Evolutionary conservation across 2,888 invertebrate genomes (phyloP), one percentile per base, ranked within the genome.

Genomic region (Dysmachus trigonus): DNA sequence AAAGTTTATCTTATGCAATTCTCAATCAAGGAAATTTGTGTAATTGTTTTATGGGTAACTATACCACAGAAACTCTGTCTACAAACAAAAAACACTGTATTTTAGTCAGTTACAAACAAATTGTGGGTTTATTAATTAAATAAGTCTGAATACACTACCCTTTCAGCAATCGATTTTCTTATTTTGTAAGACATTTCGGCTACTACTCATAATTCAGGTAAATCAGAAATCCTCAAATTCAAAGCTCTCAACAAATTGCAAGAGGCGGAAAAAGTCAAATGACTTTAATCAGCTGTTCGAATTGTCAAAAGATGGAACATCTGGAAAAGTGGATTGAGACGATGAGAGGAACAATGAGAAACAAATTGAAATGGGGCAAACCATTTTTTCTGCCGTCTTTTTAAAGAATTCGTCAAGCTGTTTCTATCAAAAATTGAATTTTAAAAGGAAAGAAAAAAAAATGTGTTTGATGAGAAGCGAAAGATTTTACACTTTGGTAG

Each of bases 151-250:
- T 53, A 53, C 53, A 18, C 33, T 83, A 83, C 83, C 71, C 13
- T 27, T n/a, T 83, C 72, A 27, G 83, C 8, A 15, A 83, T 72
- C 10, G 72, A 38, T 41, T 72, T 83, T 30, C 83, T 22, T 10
- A 83, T 13, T 38, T 72, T 83, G n/a, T 38, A 30, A 38, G 83
- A 71, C 83, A 83, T 83, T 82, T 18, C 33, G 18, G 0, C 27
- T 62, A 22, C 27, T 13, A 22, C 22, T 10, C 62, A 62, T 62
- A 18, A 62, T 62, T 62, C 7, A 10, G 6, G 3, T 22, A 62
- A 62, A 22, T 18, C 8, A 27, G 10, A 62, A 27, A 62, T 0
- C 6, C 10, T 7, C n/a, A n/a, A n/a, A n/a, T n/a, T n/a, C n/a
- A n/a, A n/a, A n/a, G n/a, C n/a, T n/a, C n/a, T n/a, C n/a, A n/a